phyloP scores from a whole-genome alignment of 2,113 vertebrate genomes.

The Marcusenius ussheri region DNA sequence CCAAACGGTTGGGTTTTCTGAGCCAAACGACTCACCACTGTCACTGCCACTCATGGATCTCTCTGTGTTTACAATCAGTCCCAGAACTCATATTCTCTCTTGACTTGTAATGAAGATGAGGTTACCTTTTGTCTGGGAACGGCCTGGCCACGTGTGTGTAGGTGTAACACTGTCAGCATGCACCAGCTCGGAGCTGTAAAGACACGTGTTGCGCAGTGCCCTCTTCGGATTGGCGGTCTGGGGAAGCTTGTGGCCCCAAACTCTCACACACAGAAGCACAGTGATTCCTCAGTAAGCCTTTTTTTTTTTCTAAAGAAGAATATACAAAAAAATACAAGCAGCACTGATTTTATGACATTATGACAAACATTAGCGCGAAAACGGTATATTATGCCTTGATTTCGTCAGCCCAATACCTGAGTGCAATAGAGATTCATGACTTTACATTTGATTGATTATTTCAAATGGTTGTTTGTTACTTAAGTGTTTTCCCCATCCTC shows the following conservation, averaged over 20 bases:
- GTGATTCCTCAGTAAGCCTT: neutral
- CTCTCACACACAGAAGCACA: neutral
- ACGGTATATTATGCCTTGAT: neutral
- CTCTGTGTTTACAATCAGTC: neutral
- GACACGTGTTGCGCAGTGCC: neutral
- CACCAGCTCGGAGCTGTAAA: neutral
- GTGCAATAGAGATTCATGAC: neutral
- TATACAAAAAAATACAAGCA: neutral
- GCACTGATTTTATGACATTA: neutral
- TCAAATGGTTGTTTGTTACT: neutral
- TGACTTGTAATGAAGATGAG: neutral
- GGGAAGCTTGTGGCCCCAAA: neutral
- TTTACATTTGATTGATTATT: neutral
- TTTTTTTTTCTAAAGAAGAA: neutral
- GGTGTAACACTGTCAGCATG: neutral
- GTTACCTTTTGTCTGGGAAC: neutral
- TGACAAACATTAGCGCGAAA: neutral
- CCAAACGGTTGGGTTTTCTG: neutral
- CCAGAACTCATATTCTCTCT: neutral
- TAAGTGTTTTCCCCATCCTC: neutral
- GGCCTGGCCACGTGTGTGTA: neutral
- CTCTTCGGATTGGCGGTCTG: neutral
- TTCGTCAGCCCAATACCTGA: neutral
- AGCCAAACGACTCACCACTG: neutral
- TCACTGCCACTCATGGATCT: neutral